These are phyloP conservation scores for Tichodroma muraria DNA, from an alignment of 2,113 vertebrate species.

Conservation along the genomic window DNA sequence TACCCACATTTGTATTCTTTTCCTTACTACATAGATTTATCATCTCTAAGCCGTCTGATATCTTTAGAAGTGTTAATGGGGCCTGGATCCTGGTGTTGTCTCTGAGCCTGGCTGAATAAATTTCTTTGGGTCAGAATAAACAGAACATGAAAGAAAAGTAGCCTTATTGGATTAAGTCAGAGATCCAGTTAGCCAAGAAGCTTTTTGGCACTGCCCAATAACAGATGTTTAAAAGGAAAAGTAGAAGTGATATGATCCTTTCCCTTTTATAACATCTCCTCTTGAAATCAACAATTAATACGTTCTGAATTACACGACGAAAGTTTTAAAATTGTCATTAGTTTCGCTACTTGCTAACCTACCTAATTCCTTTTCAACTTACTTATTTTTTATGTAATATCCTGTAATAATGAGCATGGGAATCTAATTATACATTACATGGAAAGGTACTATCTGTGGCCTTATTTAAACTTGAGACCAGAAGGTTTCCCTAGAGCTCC, in stretches of 20 bases:
- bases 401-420: background rate
- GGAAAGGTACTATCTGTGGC: accelerated
- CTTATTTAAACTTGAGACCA: background rate
- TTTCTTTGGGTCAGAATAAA: background rate
- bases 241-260: background rate
- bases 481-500: background rate
- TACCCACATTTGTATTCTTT: background rate
- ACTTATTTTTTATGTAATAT: background rate
- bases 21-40: background rate
- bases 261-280: background rate
- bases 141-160: background rate
- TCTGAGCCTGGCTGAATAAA: background rate
- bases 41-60: background rate
- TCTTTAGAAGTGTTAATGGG: background rate
- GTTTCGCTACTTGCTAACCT: background rate
- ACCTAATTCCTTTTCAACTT: background rate
- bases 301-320: background rate
- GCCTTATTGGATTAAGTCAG: background rate
- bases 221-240: background rate
- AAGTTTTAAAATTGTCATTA: background rate
- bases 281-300: background rate
- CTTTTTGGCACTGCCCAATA: background rate
- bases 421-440: background rate
- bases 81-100: background rate
- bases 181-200: background rate